phyloP scores from a whole-genome alignment of 2,113 vertebrate species.

The Clarias gariepinus region DNA sequence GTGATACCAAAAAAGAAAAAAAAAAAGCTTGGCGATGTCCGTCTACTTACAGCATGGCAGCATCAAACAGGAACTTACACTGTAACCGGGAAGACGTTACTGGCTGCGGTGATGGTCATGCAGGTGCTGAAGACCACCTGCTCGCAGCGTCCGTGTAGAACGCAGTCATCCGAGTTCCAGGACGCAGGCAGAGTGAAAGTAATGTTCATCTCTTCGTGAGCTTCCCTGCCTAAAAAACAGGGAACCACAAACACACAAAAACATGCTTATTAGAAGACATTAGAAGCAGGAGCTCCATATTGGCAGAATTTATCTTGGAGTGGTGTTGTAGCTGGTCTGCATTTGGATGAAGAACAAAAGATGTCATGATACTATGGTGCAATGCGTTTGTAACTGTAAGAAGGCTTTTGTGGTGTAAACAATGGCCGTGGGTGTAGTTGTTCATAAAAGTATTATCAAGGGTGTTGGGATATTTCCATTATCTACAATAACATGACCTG shows the following conservation, averaged over 20 bases:
- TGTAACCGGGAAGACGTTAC: constrained; percentile 90
- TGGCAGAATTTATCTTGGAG: not conserved
- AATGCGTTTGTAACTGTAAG: not conserved
- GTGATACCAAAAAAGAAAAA: not conserved
- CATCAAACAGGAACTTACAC: constrained; percentile 78
- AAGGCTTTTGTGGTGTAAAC: not conserved
- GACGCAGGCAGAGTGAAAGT: constrained; percentile 91
- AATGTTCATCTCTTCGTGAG: constrained; percentile 95
- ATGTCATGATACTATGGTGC: not conserved
- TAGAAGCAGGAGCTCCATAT: not conserved
- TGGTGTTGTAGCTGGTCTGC: constrained; percentile 25
- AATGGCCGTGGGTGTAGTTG: not conserved
- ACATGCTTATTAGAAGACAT: not conserved
- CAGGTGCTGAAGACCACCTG: constrained; percentile 94
- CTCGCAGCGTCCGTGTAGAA: constrained; percentile 92
- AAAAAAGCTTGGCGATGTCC: not conserved
- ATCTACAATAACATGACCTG: not conserved
- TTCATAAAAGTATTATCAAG: not conserved
- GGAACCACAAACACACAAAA: constrained; percentile 43
- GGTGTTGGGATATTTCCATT: not conserved
- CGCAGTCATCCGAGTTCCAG: constrained; percentile 93
- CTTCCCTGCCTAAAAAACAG: constrained; percentile 92
- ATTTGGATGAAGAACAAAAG: not conserved
- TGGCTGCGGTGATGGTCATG: constrained; percentile 90
- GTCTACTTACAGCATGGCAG: not conserved